A percentile compares a stretch with the other conserved stretches of the same genome.
Conservation (phyloP, 2,797 vertebrate genomes). For the Anabacerthia variegaticeps region DNA sequence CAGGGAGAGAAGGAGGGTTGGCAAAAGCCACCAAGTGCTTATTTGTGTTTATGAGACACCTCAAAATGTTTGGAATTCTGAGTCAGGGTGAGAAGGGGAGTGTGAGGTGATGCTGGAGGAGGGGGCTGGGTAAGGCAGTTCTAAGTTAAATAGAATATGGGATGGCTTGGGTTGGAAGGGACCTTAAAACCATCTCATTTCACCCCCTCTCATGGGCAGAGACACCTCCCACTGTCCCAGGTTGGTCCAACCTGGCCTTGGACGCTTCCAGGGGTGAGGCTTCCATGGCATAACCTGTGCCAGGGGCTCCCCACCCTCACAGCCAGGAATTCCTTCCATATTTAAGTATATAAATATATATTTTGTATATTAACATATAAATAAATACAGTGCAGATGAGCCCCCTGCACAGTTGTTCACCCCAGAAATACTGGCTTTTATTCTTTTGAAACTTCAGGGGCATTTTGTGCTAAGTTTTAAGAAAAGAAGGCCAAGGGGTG, state of each 20-base stretch:
- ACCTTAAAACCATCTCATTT: background rate
- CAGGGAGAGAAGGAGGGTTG: background rate
- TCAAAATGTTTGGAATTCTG: background rate
- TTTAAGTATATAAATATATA: fast-evolving
- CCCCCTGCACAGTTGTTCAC: too few species aligned
- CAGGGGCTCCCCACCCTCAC: fast-evolving
- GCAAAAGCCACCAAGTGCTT: background rate
- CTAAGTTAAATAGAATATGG: fast-evolving
- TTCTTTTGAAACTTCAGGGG: background rate
- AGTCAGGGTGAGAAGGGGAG: background rate
- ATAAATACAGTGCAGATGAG: fast-evolving
- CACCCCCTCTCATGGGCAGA: background rate
- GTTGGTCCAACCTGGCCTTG: background rate
- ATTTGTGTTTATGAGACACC: background rate
- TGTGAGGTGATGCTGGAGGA: background rate
- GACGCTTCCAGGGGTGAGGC: background rate
- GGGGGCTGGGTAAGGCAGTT: background rate
- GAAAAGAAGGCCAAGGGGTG: background rate
- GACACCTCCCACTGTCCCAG: background rate
- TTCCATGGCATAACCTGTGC: background rate
- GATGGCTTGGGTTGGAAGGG: background rate
- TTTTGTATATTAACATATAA: fast-evolving
- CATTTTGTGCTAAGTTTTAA: background rate
- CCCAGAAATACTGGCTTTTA: background rate
- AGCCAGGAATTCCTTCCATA: background rate